Evolutionary conservation across 2,113 vertebrate species (phyloP).

Genomic region (Podarcis cretensis): DNA sequence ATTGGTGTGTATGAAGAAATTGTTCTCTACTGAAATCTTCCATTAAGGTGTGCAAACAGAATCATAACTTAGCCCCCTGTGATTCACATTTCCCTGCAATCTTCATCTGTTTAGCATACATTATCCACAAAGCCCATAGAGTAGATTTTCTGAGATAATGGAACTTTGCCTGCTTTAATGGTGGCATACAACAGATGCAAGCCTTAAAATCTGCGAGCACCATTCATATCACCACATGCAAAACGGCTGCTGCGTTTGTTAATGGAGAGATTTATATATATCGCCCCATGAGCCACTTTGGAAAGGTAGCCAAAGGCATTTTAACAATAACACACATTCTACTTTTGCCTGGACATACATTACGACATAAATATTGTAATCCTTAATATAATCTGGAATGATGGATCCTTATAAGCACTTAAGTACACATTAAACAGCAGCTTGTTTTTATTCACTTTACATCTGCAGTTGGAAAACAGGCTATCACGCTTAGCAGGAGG

Average conservation of each 20-base stretch:
- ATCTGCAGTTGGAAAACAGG: slow-evolving; percentile 25
- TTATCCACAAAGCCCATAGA: neutral
- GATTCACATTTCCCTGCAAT: neutral
- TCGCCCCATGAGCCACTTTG: neutral
- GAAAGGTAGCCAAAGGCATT: slow-evolving; percentile 5
- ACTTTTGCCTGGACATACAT: slow-evolving; percentile 11
- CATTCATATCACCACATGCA: neutral
- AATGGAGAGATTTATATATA: neutral
- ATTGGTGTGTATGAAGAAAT: neutral
- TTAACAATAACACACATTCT: neutral
- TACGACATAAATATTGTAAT: neutral
- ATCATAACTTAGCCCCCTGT: neutral
- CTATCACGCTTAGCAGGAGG: slow-evolving; percentile 15
- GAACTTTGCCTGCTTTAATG: slow-evolving; percentile 8
- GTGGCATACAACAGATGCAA: slow-evolving; percentile 10
- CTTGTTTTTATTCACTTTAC: slow-evolving; percentile 40
- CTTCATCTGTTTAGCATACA: neutral
- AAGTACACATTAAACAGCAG: slow-evolving; percentile 27
- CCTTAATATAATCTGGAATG: slow-evolving; percentile 18
- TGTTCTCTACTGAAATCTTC: slow-evolving; percentile 19
- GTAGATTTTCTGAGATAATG: slow-evolving; percentile 9
- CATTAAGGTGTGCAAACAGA: neutral
- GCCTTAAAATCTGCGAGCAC: neutral
- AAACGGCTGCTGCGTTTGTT: neutral
- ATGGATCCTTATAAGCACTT: slow-evolving; percentile 22